These are phyloP conservation scores for Drosophila tsacasi DNA, from an alignment of 1,140 invertebrate species.

Conservation along the genomic window DNA sequence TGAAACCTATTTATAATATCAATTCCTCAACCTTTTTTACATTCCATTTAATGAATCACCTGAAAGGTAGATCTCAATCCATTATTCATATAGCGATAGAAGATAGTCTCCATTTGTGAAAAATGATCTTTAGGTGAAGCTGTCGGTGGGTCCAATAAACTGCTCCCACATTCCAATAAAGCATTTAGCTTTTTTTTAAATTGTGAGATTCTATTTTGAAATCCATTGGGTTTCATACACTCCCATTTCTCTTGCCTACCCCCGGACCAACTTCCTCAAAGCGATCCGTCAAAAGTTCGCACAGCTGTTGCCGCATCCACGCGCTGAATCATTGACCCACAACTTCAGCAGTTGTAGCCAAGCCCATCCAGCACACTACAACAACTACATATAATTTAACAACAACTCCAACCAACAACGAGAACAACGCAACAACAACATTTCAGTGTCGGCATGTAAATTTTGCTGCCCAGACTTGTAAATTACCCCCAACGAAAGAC, in stretches of 20 bases:
- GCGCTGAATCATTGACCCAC: constrained; percentile 75
- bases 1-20: not conserved
- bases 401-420: constrained; percentile 19
- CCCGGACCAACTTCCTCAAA: constrained; percentile 8
- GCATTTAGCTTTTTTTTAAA: constrained; percentile 1
- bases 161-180: constrained; percentile 24
- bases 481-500: constrained; percentile 63
- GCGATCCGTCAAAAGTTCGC: constrained; percentile 54
- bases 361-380: constrained; percentile 33
- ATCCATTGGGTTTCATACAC: constrained; percentile 15
- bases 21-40: not conserved
- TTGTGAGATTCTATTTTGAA: constrained; percentile 20
- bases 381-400: constrained; percentile 1
- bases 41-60: constrained; percentile 3
- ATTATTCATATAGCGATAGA: not conserved
- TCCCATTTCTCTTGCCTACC: constrained; percentile 28
- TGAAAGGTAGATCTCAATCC: not conserved
- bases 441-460: constrained; percentile 63
- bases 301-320: constrained; percentile 67
- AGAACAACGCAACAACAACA: constrained; percentile 34
- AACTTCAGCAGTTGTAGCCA: constrained; percentile 52
- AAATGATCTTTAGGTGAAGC: constrained; percentile 2
- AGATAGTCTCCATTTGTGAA: not conserved
- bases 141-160: constrained; percentile 1
- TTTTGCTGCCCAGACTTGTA: constrained; percentile 65